A percentile compares a stretch with the other conserved stretches of the same genome.
phyloP scores from a whole-genome alignment of 2,113 vertebrate species.

The Caranx ignobilis region DNA sequence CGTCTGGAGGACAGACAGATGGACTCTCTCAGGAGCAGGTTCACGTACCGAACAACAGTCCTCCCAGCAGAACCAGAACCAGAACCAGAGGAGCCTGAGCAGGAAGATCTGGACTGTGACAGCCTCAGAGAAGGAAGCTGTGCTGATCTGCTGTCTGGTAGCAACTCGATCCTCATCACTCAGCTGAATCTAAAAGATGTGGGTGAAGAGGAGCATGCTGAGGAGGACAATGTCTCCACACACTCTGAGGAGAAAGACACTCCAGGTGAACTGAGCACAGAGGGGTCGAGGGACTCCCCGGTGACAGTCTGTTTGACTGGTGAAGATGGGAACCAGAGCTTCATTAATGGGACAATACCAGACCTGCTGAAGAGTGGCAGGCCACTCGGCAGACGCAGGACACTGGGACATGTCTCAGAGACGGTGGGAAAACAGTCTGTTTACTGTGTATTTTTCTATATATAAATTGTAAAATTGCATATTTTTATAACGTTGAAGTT shows the following conservation, averaged over 20 bases:
- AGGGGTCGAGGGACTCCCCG: neutral
- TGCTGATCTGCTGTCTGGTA: neutral
- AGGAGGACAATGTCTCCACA: slow-evolving; percentile 19
- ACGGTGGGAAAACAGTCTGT: slow-evolving; percentile 67
- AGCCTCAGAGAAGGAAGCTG: neutral
- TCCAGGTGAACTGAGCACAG: slow-evolving; percentile 19
- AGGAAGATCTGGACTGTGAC: slow-evolving; percentile 11
- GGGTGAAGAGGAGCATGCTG: slow-evolving; percentile 32
- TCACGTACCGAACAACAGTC: slow-evolving; percentile 1
- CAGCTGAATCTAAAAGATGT: slow-evolving; percentile 32
- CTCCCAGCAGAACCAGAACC: neutral
- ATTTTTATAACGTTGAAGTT: too few species aligned
- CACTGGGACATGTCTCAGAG: slow-evolving; percentile 79
- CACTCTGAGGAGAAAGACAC: slow-evolving; percentile 52
- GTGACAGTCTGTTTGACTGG: neutral
- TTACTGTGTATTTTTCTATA: too few species aligned
- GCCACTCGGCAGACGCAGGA: slow-evolving; percentile 77
- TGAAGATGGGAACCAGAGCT: slow-evolving; percentile 32
- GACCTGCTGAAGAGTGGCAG: slow-evolving; percentile 81
- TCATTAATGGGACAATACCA: slow-evolving; percentile 71
- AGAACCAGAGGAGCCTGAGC: slow-evolving; percentile 11
- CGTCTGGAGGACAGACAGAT: slow-evolving; percentile 55
- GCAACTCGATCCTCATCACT: neutral
- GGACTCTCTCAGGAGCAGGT: neutral
- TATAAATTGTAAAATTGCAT: too few species aligned